Base-by-base conservation (phyloP, 2,797 vertebrate species). In the Rhinella marina region DNA sequence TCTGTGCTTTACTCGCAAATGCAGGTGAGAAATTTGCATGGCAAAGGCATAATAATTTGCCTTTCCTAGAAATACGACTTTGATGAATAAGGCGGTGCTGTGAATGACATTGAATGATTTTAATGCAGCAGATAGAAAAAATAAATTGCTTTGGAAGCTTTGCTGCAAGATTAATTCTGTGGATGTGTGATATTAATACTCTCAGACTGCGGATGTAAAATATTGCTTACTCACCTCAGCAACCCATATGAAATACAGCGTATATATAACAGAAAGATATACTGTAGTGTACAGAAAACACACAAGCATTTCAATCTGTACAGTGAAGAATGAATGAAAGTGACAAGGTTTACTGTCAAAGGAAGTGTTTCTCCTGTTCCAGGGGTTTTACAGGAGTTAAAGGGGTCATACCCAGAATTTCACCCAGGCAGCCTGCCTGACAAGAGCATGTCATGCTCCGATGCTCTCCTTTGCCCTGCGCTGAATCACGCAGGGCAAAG, bases 91-190 rank as follows among this genome's bases (percentile, higher is more conserved):
- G 72, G 83, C 17, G 57, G 83, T 62, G 41, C 57, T 52, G 72
- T 77, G 41, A 59, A 77, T 85, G 83, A 77, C 83, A 85, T 52
- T 85, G 83, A 85, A 85, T 85, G 83, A 85, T 85, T 77, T 64
- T 64, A 77, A 25, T 52, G 83, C 73, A n/a, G 89, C 0, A 48
- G 0, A 12, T 89, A 89, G 88, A 9, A 0, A 73, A 92, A 89
- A 86, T 41, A 86, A 86, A 79, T 81, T 88, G 86, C 83, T 76
- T 84, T 92, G 87, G 90, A 66, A 88, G 90, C 62, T 77, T 50
- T 48, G 41, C 32, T 52, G 52, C 41, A 76, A 61, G 57, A 64
- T 25, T 77, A 76, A 62, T 85, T 75, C 57, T 19, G 54, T 76
- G 4, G 21, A 59, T 10, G 41, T 25, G 62, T 66, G 59, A 48